Conservation (phyloP, 1,140 invertebrate species). For the Heliothis subflexa region DNA sequence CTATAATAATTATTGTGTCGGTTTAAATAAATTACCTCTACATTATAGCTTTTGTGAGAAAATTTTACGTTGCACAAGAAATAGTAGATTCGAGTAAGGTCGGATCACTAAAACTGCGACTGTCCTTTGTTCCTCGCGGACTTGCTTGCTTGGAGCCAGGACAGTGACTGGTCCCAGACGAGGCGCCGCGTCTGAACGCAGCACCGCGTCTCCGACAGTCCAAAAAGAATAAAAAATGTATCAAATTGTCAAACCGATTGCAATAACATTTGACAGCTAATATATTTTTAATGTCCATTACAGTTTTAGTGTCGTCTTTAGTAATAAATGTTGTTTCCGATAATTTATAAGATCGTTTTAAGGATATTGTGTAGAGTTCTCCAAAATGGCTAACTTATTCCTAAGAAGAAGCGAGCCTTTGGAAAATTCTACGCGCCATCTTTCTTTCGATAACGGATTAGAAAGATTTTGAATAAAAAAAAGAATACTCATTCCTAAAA, state of each 20-base stretch:
- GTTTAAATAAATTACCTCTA: constrained; percentile 83
- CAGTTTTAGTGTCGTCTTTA: constrained; percentile 82
- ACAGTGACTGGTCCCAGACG: not conserved
- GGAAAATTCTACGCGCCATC: constrained; percentile 54
- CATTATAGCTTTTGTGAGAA: constrained; percentile 84
- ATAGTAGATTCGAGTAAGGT: constrained; percentile 70
- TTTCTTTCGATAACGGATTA: constrained; percentile 70
- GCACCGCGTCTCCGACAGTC: not conserved
- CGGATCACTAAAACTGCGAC: constrained; percentile 73
- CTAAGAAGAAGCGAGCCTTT: constrained; percentile 4
- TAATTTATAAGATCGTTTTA: constrained; percentile 80
- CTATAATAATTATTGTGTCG: constrained; percentile 83
- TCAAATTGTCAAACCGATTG: constrained; percentile 28
- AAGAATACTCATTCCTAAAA: constrained; percentile 84
- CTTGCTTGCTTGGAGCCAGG: not conserved
- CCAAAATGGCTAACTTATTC: constrained; percentile 55
- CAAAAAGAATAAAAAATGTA: constrained; percentile 9
- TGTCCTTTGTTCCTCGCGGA: constrained; percentile 14
- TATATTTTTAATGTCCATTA: constrained; percentile 42
- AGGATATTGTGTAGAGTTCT: constrained; percentile 54
- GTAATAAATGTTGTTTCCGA: constrained; percentile 84
- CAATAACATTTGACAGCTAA: constrained; percentile 42
- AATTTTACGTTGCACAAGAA: constrained; percentile 83
- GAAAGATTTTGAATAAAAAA: constrained; percentile 66
- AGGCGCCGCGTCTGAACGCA: not conserved